These are phyloP conservation scores for Branchinecta sandiegonensis DNA, from an alignment of 2,888 invertebrate species.

Conservation along the genomic window DNA sequence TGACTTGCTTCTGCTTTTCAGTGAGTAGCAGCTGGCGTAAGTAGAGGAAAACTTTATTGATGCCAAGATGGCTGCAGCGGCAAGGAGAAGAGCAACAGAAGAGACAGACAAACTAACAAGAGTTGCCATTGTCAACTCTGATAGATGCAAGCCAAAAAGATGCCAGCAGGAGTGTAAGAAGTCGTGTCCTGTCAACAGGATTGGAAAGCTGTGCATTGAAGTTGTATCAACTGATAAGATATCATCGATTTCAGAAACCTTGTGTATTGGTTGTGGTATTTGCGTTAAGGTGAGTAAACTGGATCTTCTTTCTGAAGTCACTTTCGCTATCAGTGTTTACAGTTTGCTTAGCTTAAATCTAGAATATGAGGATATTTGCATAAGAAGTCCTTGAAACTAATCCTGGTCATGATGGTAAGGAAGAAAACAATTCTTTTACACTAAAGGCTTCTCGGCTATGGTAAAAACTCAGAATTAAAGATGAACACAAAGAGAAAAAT, in stretches of 20 bases:
- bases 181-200: conserved; percentile 94
- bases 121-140: conserved; percentile 93
- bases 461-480: no score
- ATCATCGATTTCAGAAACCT: conserved; percentile 89
- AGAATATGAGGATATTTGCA: no score
- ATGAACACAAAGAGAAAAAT: no score
- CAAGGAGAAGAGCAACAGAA: conserved; percentile 48
- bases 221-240: conserved; percentile 90
- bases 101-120: conserved; percentile 86
- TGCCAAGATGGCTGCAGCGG: conserved; percentile 20
- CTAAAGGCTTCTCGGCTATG: no score
- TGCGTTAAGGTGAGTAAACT: conserved; percentile 72
- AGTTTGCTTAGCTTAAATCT: neutral
- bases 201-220: conserved; percentile 99
- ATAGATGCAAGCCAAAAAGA: conserved; percentile 97
- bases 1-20: no score
- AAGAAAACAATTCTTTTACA: no score
- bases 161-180: conserved; percentile 98
- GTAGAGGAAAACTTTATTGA: neutral
- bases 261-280: conserved; percentile 99
- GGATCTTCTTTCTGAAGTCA: conserved; percentile 17
- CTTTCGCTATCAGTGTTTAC: conserved; percentile 18
- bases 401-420: no score
- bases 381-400: no score
- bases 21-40: no score